These are phyloP conservation scores for Sebastes steindachneri DNA, from an alignment of 2,797 vertebrate species.

Conservation along the genomic window DNA sequence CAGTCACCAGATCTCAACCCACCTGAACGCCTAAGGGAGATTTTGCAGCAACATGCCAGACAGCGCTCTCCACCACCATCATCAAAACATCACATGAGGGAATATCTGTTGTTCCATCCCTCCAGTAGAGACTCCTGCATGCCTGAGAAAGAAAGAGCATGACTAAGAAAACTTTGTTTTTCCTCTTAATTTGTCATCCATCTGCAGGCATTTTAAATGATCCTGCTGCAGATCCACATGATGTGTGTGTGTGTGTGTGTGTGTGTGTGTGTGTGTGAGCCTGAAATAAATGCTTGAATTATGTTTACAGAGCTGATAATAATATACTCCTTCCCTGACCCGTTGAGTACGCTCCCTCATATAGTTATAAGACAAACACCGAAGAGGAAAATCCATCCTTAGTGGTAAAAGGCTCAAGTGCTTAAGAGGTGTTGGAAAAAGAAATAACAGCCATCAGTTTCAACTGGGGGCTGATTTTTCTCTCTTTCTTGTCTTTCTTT, in stretches of 20 bases:
- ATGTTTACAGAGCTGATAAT: background rate
- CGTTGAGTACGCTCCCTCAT: background rate
- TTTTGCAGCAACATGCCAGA: background rate
- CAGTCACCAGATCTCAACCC: background rate
- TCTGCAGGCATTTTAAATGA: background rate
- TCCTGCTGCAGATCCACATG: background rate
- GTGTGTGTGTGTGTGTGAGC: background rate
- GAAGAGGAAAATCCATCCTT: constrained; percentile 2
- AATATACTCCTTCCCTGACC: background rate
- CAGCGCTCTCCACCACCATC: background rate
- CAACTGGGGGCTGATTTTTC: constrained; percentile 20
- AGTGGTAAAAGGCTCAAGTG: constrained; percentile 27
- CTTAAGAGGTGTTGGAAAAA: constrained; percentile 44
- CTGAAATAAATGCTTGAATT: background rate
- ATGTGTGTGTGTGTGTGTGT: background rate
- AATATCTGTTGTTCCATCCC: background rate
- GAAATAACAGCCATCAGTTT: constrained; percentile 49
- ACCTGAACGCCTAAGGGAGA: background rate
- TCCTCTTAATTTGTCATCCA: background rate
- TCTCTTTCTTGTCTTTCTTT: background rate
- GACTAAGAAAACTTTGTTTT: background rate
- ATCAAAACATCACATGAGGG: background rate
- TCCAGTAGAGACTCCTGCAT: background rate
- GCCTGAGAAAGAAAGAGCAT: background rate
- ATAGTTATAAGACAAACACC: constrained; percentile 21